These are phyloP conservation scores for Vespertilio murinus DNA, from an alignment of 2,797 vertebrate genomes.

Conservation along the genomic window DNA sequence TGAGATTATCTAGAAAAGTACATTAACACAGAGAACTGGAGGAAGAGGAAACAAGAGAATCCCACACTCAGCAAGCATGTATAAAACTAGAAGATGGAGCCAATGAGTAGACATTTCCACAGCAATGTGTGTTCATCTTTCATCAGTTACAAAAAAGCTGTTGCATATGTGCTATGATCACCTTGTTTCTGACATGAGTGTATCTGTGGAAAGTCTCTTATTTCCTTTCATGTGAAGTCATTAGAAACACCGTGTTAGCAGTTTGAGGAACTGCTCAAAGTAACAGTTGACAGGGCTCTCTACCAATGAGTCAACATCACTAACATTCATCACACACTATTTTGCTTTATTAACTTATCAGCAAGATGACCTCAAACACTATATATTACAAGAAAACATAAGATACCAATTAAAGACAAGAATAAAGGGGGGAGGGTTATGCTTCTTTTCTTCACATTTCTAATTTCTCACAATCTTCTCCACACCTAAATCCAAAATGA, in stretches of 20 bases:
- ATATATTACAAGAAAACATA: background rate
- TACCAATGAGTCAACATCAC: background rate
- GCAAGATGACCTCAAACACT: background rate
- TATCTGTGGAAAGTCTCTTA: background rate
- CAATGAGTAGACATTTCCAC: background rate
- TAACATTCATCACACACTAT: background rate
- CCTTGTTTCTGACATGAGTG: background rate
- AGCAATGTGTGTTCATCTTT: background rate
- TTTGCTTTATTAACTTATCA: slow-evolving; percentile 27
- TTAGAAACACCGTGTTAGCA: background rate
- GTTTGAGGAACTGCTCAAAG: background rate
- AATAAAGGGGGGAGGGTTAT: background rate
- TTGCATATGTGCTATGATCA: background rate
- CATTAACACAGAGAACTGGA: slow-evolving; percentile 19
- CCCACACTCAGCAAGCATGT: background rate
- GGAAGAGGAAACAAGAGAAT: background rate
- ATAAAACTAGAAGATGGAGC: background rate
- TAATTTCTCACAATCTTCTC: background rate
- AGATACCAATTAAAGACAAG: background rate
- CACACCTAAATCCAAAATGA: background rate
- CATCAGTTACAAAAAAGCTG: background rate
- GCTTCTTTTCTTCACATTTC: background rate
- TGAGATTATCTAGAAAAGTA: slow-evolving; percentile 31
- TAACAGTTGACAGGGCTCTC: background rate
- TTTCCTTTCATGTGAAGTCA: slow-evolving; percentile 28